Percentiles rank a stretch among this genome's conserved stretches.
Evolutionary conservation across 2,113 vertebrate species (phyloP).

Genomic region (Engystomops pustulosus): DNA sequence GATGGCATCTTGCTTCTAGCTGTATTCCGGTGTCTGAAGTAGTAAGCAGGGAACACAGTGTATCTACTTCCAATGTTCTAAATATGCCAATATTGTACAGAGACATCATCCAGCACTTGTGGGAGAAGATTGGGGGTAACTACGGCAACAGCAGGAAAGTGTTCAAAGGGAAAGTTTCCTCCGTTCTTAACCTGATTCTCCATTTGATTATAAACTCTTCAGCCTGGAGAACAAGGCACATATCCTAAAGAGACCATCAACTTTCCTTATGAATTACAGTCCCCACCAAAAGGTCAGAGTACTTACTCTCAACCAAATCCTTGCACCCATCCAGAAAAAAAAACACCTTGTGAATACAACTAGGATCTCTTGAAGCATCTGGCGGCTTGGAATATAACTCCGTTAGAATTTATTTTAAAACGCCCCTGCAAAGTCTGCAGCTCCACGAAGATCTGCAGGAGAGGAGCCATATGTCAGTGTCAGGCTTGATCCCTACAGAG

Average conservation of each 20-base stretch:
- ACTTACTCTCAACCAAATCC: no score
- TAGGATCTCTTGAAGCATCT: no score
- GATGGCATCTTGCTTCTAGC: not conserved
- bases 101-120: not conserved
- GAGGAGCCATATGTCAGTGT: no score
- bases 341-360: no score
- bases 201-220: not conserved
- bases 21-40: not conserved
- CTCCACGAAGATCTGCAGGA: no score
- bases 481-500: no score
- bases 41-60: not conserved
- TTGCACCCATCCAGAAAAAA: no score
- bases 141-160: constrained; percentile 40
- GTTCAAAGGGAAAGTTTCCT: constrained; percentile 37
- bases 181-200: constrained; percentile 4
- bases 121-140: constrained; percentile 23
- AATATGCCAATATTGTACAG: not conserved
- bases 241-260: not conserved
- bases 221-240: constrained; percentile 1
- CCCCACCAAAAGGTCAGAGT: no score
- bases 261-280: not conserved
- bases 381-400: no score
- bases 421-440: no score
- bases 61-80: not conserved
- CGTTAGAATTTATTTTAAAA: no score